These are phyloP conservation scores for Mythimna loreyi DNA, from an alignment of 2,888 invertebrate genomes.

Conservation along the genomic window DNA sequence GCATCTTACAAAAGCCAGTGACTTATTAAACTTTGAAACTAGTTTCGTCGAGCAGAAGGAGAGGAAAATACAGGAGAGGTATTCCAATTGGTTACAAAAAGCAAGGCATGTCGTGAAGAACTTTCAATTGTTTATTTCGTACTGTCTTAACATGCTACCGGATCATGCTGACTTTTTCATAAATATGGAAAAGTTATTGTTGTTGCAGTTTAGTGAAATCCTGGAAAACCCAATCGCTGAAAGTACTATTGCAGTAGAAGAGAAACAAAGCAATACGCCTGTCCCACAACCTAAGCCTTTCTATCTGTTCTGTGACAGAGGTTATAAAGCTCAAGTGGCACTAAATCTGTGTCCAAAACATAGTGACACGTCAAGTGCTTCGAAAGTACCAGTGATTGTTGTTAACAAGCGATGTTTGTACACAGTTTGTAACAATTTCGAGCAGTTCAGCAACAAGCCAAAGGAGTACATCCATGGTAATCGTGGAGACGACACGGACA, in stretches of 20 bases:
- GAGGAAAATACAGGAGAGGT: slow-evolving; percentile 71
- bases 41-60: slow-evolving; percentile 75
- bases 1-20: slow-evolving; percentile 71
- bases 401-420: slow-evolving; percentile 83
- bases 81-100: slow-evolving; percentile 81
- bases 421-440: slow-evolving; percentile 83
- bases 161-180: slow-evolving; percentile 84
- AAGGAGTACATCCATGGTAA: slow-evolving; percentile 74
- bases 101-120: slow-evolving; percentile 82
- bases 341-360: slow-evolving; percentile 78
- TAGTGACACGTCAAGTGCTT: slow-evolving; percentile 75
- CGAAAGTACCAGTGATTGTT: slow-evolving; percentile 81
- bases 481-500: slow-evolving; percentile 73
- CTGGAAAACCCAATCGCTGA: slow-evolving; percentile 75
- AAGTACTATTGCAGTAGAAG: slow-evolving; percentile 76
- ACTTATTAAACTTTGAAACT: slow-evolving; percentile 77
- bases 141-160: slow-evolving; percentile 78
- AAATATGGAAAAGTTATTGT: slow-evolving; percentile 83
- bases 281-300: slow-evolving; percentile 79
- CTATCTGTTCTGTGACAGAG: slow-evolving; percentile 81
- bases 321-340: slow-evolving; percentile 75
- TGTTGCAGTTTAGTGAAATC: slow-evolving; percentile 79
- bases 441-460: slow-evolving; percentile 77
- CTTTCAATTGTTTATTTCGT: slow-evolving; percentile 82
- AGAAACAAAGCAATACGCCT: slow-evolving; percentile 70